Percentiles rank a stretch among this genome's conserved stretches.
Conservation (phyloP, 2,113 vertebrate genomes). For the Vulpes vulpes region DNA sequence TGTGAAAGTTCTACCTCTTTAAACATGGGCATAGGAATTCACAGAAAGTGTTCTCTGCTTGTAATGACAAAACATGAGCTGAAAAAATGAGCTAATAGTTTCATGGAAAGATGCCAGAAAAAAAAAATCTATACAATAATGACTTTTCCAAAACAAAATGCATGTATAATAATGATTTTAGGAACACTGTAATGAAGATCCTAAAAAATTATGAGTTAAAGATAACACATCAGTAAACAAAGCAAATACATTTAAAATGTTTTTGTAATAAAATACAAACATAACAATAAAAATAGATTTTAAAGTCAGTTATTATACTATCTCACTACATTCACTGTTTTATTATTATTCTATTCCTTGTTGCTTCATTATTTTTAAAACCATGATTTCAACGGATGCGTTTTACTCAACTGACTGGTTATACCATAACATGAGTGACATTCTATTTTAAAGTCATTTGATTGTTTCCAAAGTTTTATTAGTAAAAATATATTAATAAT, state of each 20-base stretch:
- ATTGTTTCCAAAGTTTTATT: slow-evolving; percentile 25
- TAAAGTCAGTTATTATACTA: neutral
- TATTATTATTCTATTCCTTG: neutral
- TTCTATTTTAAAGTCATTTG: neutral
- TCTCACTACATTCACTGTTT: neutral
- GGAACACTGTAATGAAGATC: neutral
- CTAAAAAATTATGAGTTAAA: neutral
- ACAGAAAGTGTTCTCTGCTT: neutral
- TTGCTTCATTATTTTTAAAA: slow-evolving; percentile 1
- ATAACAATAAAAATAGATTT: neutral
- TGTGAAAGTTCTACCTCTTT: neutral
- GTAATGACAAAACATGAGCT: slow-evolving; percentile 5
- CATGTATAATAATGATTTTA: neutral
- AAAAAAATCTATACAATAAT: neutral
- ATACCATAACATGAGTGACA: neutral
- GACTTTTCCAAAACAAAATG: neutral
- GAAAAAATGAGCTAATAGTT: neutral
- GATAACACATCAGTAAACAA: neutral
- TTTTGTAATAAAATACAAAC: neutral
- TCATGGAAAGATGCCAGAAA: neutral
- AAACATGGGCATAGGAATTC: neutral
- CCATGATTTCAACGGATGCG: neutral
- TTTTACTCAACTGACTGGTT: neutral
- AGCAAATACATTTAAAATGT: neutral
- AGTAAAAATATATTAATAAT: neutral